These are phyloP conservation scores for Sinhomidia bicolor DNA, from an alignment of 2,888 invertebrate species.

Conservation along the genomic window DNA sequence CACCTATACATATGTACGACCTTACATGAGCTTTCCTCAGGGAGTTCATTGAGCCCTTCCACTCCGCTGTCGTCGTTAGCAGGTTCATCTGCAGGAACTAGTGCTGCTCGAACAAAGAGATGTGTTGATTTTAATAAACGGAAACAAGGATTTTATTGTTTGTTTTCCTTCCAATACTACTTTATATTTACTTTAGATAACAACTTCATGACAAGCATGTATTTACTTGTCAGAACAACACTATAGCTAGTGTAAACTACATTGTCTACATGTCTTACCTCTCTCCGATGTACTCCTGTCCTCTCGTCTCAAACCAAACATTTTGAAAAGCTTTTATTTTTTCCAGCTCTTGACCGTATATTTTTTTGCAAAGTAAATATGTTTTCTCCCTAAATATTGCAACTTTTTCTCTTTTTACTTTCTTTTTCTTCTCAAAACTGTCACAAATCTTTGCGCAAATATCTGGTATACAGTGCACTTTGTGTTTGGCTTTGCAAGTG, in stretches of 20 bases:
- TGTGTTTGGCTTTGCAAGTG: no score
- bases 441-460: background rate
- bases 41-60: background rate
- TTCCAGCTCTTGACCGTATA: no score
- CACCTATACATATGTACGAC: no score
- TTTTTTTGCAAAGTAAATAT: no score
- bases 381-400: no score
- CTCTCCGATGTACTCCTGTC: conserved; percentile 40
- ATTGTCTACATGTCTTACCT: background rate
- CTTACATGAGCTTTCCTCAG: conserved; percentile 15
- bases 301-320: conserved; percentile 30
- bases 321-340: conserved; percentile 12
- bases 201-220: no score
- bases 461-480: no score
- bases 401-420: background rate
- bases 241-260: background rate
- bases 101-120: background rate
- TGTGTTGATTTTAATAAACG: no score
- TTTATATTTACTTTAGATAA: no score
- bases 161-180: no score
- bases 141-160: no score
- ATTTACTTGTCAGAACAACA: background rate
- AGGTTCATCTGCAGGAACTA: conserved; percentile 30
- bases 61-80: background rate
- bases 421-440: background rate